These are phyloP conservation scores for Apodemus speciosus DNA, from an alignment of 2,113 vertebrate species.

Conservation along the genomic window DNA sequence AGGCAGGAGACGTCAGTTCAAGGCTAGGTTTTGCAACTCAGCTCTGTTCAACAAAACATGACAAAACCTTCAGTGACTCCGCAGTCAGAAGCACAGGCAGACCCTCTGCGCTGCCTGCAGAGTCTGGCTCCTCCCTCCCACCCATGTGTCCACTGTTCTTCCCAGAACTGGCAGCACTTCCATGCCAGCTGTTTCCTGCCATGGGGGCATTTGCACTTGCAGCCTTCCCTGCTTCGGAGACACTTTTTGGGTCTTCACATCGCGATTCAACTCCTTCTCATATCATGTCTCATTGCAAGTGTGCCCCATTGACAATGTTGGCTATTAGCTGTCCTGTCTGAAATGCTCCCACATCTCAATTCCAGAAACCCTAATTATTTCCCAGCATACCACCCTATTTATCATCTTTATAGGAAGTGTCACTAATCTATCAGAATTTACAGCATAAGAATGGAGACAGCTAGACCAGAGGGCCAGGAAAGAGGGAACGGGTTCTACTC, in stretches of 20 bases:
- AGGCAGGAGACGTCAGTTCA: neutral
- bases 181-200: neutral
- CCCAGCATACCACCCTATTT: neutral
- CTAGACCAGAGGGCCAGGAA: neutral
- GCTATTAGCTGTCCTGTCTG: neutral
- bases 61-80: neutral
- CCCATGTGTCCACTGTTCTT: neutral
- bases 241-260: neutral
- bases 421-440: neutral
- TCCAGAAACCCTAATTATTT: neutral
- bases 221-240: neutral
- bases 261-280: neutral
- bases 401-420: neutral
- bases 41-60: no score
- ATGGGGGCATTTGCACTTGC: no score
- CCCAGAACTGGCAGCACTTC: neutral
- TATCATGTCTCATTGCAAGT: neutral
- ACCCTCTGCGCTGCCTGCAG: neutral
- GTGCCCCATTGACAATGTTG: neutral
- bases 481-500: neutral
- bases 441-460: neutral
- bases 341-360: neutral
- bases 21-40: neutral
- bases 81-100: neutral
- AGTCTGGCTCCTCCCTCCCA: neutral